A percentile compares a stretch with the other conserved stretches of the same genome.
These are phyloP conservation scores for Pseudocheirus occidentalis DNA, from an alignment of 2,797 vertebrate genomes.

Conservation along the genomic window DNA sequence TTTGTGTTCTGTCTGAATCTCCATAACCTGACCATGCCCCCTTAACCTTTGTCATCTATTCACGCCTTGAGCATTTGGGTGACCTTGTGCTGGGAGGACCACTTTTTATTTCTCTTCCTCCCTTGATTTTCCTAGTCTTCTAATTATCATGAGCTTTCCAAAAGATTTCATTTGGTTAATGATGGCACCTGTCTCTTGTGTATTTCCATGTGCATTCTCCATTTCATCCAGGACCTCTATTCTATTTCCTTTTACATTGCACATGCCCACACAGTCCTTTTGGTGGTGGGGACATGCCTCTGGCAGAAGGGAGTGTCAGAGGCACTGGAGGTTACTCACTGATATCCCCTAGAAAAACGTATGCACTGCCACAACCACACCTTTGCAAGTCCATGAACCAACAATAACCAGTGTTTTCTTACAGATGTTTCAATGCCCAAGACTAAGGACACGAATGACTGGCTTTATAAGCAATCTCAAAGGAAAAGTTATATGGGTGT, in stretches of 20 bases:
- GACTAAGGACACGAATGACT: not conserved
- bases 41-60: conserved; percentile 4
- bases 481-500: not conserved
- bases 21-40: not conserved
- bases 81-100: not conserved
- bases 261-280: not conserved
- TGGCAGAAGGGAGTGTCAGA: not conserved
- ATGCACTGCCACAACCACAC: not conserved
- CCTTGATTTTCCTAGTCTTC: not conserved
- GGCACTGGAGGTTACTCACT: not conserved
- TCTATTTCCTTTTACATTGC: conserved; percentile 22
- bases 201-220: not conserved
- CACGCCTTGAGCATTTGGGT: not conserved
- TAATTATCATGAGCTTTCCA: not conserved
- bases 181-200: not conserved
- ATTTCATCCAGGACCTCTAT: conserved; percentile 34
- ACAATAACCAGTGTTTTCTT: not conserved
- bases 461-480: not conserved
- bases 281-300: not conserved
- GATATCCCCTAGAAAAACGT: not conserved
- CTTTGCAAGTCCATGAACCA: not conserved
- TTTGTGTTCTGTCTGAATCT: not conserved
- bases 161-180: not conserved
- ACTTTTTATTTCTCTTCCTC: not conserved
- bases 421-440: conserved; percentile 1